Evolutionary conservation across 2,113 vertebrate genomes (phyloP), one percentile per base, ranked within the genome.

Genomic region (Raphicerus campestris): DNA sequence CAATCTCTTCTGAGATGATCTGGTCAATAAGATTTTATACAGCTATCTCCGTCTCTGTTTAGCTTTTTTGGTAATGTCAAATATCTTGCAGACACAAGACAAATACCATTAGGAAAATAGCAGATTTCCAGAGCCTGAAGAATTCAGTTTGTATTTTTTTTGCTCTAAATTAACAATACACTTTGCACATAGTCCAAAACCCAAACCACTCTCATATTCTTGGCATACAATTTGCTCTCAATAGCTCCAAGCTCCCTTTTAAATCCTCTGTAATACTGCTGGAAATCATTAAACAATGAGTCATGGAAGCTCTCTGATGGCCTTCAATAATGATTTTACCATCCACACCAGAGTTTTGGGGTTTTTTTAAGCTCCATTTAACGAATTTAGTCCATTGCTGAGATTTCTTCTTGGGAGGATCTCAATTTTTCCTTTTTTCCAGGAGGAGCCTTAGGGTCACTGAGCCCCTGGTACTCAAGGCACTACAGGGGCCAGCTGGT

Each of bases 241-340:
- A 87, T 96, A 98, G 94, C 95, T 97, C 94, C 87, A 86, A 97
- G 96, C 90, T 97, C 98, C 94, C 96, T 98, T 96, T 97, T 96
- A 96, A 97, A 96, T 96, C 94, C 87, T 95, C 95, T 97, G 93
- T 97, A 96, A 98, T 97, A 90, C 97, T 97, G 89, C 97, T 97
- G 96, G 96, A 98, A 97, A 97, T 97, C 84, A 97, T 96, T 98
- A 97, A 93, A 93, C 87, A 96, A 42, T 97, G 97, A 98, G 94
- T 96, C 97, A 96, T 95, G 82, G 92, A 84, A 86, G 60, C 81
- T 96, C 96, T 97, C 97, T 97, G 92, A 80, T 97, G 96, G 93
- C n/a, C 77, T 98, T 77, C 90, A 94, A 92, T 97, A 97, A 97
- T 96, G 91, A 96, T 96, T 98, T 97, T 96, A 95, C 92, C 96